These are phyloP conservation scores for Elegia similella DNA, from an alignment of 2,888 invertebrate species.

Conservation along the genomic window DNA sequence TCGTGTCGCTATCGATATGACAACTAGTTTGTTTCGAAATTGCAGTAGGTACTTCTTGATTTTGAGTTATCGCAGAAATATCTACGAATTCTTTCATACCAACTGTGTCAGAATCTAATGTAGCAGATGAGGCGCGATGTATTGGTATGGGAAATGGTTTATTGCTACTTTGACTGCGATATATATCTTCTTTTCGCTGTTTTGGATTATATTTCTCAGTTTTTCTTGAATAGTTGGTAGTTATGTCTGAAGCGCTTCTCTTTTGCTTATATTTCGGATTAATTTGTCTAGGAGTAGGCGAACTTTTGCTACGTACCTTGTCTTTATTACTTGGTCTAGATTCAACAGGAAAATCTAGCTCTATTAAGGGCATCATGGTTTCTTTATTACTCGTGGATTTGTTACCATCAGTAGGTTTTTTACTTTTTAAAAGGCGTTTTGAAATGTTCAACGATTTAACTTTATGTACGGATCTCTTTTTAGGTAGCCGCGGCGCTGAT, in stretches of 20 bases:
- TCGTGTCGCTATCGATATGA: slow-evolving; percentile 50
- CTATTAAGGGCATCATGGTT: slow-evolving; percentile 33
- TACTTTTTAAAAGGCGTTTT: slow-evolving; percentile 43
- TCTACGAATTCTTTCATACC: not conserved
- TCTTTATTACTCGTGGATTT: not conserved
- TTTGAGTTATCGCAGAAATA: not conserved
- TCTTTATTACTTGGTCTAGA: slow-evolving; percentile 19
- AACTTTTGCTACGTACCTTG: slow-evolving; percentile 44
- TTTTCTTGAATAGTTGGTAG: not conserved
- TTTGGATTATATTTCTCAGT: not conserved
- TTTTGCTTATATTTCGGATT: slow-evolving; percentile 23
- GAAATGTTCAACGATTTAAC: slow-evolving; percentile 71
- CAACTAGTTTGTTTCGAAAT: slow-evolving; percentile 62
- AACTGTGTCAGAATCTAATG: not conserved
- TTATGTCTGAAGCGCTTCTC: slow-evolving; percentile 26
- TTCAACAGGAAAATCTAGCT: not conserved
- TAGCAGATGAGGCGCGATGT: slow-evolving; percentile 4
- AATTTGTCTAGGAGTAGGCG: slow-evolving; percentile 41
- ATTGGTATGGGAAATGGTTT: not conserved
- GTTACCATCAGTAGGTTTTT: slow-evolving; percentile 20
- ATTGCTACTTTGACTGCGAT: not conserved
- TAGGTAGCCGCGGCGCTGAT: slow-evolving; percentile 28
- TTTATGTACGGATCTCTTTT: slow-evolving; percentile 58
- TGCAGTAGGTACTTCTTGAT: slow-evolving; percentile 37
- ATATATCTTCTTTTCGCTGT: not conserved